phyloP scores from a whole-genome alignment of 2,113 vertebrate species.

The Oryzias curvinotus region DNA sequence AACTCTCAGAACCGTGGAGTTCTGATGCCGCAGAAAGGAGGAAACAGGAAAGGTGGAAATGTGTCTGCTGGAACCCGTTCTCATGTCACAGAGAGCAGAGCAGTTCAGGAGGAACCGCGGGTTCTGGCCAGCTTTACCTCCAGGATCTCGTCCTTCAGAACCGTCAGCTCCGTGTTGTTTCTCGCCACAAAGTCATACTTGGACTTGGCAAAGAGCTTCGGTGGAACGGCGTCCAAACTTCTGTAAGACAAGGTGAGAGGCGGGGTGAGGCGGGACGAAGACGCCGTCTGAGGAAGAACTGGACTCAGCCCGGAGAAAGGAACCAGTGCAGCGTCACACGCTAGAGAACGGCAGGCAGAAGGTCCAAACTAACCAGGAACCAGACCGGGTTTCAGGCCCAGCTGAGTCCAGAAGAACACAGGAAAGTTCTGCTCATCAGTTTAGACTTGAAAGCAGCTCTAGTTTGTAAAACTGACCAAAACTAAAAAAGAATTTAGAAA shows the following conservation, averaged over 20 bases:
- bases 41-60: too few relatives aligned
- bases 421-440: background rate
- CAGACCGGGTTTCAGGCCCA: background rate
- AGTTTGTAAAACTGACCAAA: too few relatives aligned
- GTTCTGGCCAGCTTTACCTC: constrained; percentile 78
- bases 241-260: constrained; percentile 61
- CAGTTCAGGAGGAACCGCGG: background rate
- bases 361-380: background rate
- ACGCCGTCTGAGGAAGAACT: too few relatives aligned
- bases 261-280: background rate
- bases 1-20: too few relatives aligned
- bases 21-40: too few relatives aligned
- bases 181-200: constrained; percentile 94
- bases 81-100: too few relatives aligned
- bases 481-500: too few relatives aligned
- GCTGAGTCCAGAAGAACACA: background rate
- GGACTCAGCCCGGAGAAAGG: background rate
- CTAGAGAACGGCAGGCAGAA: background rate
- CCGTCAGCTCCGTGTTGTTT: constrained; percentile 92
- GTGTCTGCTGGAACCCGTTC: too few relatives aligned
- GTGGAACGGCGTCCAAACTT: constrained; percentile 76
- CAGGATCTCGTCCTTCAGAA: constrained; percentile 89
- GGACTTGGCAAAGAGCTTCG: constrained; percentile 88
- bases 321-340: background rate
- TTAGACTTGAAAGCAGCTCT: too few relatives aligned